Evolutionary conservation across 1,140 invertebrate species (phyloP), one percentile per base, ranked within the genome.

Genomic region (Cryptotermes secundus): DNA sequence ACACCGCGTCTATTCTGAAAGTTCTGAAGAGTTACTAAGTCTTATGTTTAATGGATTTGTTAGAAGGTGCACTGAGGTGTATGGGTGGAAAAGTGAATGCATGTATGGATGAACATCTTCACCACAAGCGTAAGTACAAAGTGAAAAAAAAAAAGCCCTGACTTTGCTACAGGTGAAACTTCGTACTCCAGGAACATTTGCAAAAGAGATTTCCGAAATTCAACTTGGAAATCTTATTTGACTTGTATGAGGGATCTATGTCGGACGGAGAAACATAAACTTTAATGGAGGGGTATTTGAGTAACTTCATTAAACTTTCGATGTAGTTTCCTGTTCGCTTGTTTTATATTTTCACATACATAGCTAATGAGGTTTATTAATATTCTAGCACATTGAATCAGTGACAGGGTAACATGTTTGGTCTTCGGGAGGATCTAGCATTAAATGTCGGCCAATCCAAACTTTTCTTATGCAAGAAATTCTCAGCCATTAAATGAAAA

Each of bases 41-140:
- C 59, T 72, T 72, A 72, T 72, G 59, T 72, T 7, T 72, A 31
- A 72, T n/a, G 59, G 59, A 72, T 72, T 72, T 72, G 59, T 72
- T 72, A 72, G 59, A 72, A 7, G n/a, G 59, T 72, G 59, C 59
- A 72, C n/a, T 72, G 59, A 31, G n/a, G 59, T 72, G 59, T n/a
- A 72, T 31, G 59, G 26, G 59, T 72, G 59, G 59, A 31, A 31
- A 3, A 31, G n/a, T 72, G 59, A 72, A 72, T 72, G 59, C 26
- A 31, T 72, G 59, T 26, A 31, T 72, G 59, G n/a, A 72, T 72
- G 59, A n/a, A 31, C 14, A 26, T n/a, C 59, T 72, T n/a, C 31
- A 7, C 59, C 59, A 31, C 59, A n/a, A 59, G 16, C 31, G 59
- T 72, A 72, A 72, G 26, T 72, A n/a, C 26, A 10, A 16, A 72